Base-by-base conservation (phyloP, 23 tunicate species). In the Phallusia fumigata region DNA sequence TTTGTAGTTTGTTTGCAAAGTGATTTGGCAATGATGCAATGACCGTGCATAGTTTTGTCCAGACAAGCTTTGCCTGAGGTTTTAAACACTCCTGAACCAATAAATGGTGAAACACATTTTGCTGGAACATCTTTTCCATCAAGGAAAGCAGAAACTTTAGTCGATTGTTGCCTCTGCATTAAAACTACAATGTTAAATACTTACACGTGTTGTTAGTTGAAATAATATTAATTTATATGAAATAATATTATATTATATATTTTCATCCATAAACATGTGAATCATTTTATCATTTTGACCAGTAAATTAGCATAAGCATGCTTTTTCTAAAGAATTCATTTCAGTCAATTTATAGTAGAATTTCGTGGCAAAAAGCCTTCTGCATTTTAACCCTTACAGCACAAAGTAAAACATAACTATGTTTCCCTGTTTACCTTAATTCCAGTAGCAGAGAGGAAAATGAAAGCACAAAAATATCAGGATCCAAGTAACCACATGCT, bases 1-100 rank as follows among this genome's bases (percentile, higher is more conserved):
- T 84, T 53, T 84, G 72, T 45, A 84, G 76, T 52, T 84, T 84
- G 53, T 84, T 84, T 22, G 87, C 87, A 53, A 84, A 26, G 33
- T 76, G 87, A 33, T 84, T 80, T 22, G 87, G 87, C 32, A 84
- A 73, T n/a, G 88, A 79, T 16, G 83, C 36, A 31, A 85, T 44
- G 65, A 35, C 69, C 24, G 78, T 13, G 52, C 58, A 49, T 28
- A 84, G 52, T 76, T 53, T 84, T 18, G 64, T 21, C 87, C 87
- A 84, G 0, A 49, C 19, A 1, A 31, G 74, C 32, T 33, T 33
- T 32, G 78, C 40, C 13, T 33, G 40, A 8, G 52, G 36, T 24
- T 26, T 45, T 21, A 30, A 30, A n/a, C 65, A 33, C 33, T 84
- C 81, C 5, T 51, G 51, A 19, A 76, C 51, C 32, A 84, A 3